Evolutionary conservation across 1,140 invertebrate species (phyloP), one percentile per base, ranked within the genome.

Genomic region (silkworm (Bombyx mori)): DNA sequence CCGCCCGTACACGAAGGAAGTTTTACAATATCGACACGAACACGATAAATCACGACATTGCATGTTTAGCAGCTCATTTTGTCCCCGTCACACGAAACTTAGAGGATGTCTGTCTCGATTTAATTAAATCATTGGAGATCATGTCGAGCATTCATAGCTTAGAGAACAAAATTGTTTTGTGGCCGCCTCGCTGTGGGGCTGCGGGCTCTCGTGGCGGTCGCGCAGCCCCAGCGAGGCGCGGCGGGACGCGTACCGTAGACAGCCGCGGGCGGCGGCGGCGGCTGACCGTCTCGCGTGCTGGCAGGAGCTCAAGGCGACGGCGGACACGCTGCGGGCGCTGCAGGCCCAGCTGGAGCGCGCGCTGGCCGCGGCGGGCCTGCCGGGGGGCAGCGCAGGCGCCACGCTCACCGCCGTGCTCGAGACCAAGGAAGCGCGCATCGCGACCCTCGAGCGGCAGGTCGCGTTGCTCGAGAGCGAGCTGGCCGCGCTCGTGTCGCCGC

Each of bases 381-480:
- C 90, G 54, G 89, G 89, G 68, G 90, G 90, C 81, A 90, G 90
- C 75, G 90, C 92, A 62, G 91, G 92, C 73, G 92, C 91, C 84
- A 94, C 93, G 60, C 89, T 94, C 75, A 92, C 92, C 56, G 93
- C 93, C 58, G 93, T 95, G 77, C 89, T 95, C 79, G 93, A 94
- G 88, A 94, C 93, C 52, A 94, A 96, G 91, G 94, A 96, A 86
- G 93, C 93, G 61, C 90, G 94, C 73, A 96, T 96, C 82, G 90
- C 92, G 66, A 94, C 92, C 53, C 89, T 97, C 82, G 95, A 97
- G 90, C 93, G 93, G 69, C 93, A 96, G 79, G 91, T 97, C 60
- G 90, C 90, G 57, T 84, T 94, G 69, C 89, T 96, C 71, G 92
- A 93, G 81, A 79, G 88, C 70, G 93, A 94, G 85, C 75, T 93